Percentiles rank a stretch among this genome's conserved stretches.
These are phyloP conservation scores for Hydrophis major DNA, from an alignment of 2,797 vertebrate species.

Conservation along the genomic window DNA sequence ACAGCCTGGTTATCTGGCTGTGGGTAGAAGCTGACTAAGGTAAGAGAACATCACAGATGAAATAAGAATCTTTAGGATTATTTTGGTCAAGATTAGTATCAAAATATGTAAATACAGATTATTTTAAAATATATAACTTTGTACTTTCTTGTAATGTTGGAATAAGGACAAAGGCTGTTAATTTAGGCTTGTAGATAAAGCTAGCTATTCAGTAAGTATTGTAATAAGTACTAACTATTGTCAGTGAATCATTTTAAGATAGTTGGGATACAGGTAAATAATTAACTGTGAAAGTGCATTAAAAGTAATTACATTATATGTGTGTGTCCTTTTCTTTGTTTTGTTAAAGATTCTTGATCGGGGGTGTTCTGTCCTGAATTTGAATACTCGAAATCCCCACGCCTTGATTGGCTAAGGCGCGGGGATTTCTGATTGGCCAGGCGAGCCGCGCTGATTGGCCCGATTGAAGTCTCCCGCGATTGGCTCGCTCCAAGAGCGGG, in stretches of 20 bases:
- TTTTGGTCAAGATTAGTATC: not conserved
- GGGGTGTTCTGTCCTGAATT: no score
- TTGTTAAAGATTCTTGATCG: not conserved
- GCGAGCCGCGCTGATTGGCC: no score
- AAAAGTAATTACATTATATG: not conserved
- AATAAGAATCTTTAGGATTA: not conserved
- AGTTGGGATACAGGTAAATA: not conserved
- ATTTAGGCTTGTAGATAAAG: not conserved
- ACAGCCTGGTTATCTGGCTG: not conserved
- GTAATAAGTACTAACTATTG: not conserved
- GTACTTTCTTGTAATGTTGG: not conserved
- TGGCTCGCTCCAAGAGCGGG: no score
- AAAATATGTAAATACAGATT: not conserved
- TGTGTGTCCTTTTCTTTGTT: not conserved
- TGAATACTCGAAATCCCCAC: no score
- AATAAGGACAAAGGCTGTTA: not conserved
- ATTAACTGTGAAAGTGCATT: no score
- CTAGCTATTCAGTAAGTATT: not conserved
- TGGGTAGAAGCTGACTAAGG: not conserved
- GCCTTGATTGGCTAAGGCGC: no score
- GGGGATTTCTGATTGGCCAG: no score
- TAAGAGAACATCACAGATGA: not conserved
- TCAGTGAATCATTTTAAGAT: no score
- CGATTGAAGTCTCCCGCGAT: no score
- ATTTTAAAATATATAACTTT: not conserved